Conservation (phyloP, 2,797 vertebrate genomes). For the Mormyrops attenuatus region DNA sequence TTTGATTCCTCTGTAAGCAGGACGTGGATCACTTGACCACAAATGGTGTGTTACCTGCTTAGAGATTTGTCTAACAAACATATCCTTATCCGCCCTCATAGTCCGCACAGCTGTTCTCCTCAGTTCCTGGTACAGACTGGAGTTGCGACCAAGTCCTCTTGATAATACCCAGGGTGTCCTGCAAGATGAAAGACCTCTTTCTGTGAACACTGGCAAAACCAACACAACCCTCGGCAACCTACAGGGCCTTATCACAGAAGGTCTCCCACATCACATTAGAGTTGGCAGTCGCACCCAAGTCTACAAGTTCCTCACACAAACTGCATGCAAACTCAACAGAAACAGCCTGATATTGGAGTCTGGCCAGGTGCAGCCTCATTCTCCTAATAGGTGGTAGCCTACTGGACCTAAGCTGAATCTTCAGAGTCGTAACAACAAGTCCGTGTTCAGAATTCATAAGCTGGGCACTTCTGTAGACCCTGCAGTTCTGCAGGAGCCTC, state of each 20-base stretch:
- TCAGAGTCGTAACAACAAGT: neutral
- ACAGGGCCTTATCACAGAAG: too few relatives aligned
- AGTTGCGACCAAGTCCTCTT: neutral
- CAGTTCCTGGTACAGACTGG: neutral
- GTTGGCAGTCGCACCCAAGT: too few relatives aligned
- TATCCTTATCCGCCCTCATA: neutral
- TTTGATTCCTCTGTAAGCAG: neutral
- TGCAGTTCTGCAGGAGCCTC: neutral
- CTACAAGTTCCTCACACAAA: too few relatives aligned
- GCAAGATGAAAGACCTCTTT: too few relatives aligned
- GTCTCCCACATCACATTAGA: too few relatives aligned
- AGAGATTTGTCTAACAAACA: neutral
- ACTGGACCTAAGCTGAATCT: neutral
- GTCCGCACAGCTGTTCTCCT: neutral
- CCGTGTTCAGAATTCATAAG: neutral
- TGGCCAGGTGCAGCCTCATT: neutral
- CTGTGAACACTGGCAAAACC: too few relatives aligned
- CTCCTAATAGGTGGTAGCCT: neutral
- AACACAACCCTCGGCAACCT: too few relatives aligned
- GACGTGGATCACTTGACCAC: neutral
- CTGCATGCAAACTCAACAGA: too few relatives aligned
- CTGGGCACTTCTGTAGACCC: neutral
- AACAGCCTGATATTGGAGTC: too few relatives aligned
- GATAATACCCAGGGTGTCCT: too few relatives aligned
- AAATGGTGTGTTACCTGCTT: neutral